phyloP scores from a whole-genome alignment of 2,113 vertebrate genomes.

The Atlantisia rogersi region DNA sequence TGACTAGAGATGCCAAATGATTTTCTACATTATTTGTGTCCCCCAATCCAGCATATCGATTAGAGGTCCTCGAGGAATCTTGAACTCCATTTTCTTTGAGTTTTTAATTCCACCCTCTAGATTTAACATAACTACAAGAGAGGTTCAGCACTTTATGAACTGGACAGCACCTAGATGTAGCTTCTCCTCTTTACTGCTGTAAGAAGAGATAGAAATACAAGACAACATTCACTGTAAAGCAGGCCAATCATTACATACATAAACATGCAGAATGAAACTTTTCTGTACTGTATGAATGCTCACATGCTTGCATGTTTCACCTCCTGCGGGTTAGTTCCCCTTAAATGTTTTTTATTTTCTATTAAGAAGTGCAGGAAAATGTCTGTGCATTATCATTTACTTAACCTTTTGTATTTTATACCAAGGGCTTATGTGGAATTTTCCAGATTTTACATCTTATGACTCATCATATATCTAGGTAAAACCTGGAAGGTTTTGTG shows the following conservation, averaged over 20 bases:
- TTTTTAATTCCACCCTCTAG: background rate
- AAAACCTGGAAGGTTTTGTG: background rate
- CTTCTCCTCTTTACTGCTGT: background rate
- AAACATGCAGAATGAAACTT: background rate
- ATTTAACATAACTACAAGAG: background rate
- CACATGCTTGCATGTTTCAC: background rate
- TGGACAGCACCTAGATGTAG: background rate
- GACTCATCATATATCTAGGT: background rate
- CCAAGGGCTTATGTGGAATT: background rate
- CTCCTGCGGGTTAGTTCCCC: background rate
- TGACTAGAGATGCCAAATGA: background rate
- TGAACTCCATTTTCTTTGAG: background rate
- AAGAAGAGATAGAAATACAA: background rate
- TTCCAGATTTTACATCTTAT: background rate
- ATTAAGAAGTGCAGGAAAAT: background rate
- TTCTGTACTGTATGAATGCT: background rate
- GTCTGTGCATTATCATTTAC: background rate
- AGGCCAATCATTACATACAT: background rate
- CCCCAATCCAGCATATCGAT: background rate
- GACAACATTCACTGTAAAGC: background rate
- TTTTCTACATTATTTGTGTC: background rate
- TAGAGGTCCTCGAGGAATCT: background rate
- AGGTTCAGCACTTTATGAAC: background rate
- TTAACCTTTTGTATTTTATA: background rate
- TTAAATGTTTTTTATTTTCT: background rate